Base-by-base conservation (phyloP, 2,888 invertebrate species). In the Leptothorax acervorum region DNA sequence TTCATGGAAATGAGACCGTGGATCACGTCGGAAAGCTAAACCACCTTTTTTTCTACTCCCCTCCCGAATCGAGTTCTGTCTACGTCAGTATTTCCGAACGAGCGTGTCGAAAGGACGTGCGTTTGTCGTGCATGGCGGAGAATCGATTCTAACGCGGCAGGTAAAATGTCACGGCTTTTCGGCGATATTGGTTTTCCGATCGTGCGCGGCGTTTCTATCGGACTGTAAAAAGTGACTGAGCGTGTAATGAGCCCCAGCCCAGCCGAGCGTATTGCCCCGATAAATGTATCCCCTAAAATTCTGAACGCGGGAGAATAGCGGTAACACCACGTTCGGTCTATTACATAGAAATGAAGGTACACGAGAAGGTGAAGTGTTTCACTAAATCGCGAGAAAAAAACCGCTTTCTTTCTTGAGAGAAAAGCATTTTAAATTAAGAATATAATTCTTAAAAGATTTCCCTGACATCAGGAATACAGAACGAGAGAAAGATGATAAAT, bases 1-100 rank as follows among this genome's bases (percentile, higher is more conserved):
- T 89, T 89, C 88, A 90, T 88, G 89, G 86, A 87, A 89, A 90
- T 85, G 74, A 85, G 75, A 62, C 71, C 81, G 84, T 82, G 66
- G 82, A 78, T 57, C 51, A 73, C 31, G 65, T 57, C 57, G 84
- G 57, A 83, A 88, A 87, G 78, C 66, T 57, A 71, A 35, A 35
- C 65, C 70, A 53, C 75, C 63, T 53, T 66, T 78, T 81, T 68
- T 35, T 28, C 74, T 8, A 4, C 45, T 31, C 31, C 15, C 11
- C 6, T 31, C 15, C 9, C 51, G 12, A 3, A 73, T 68, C 82
- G 87, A 45, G 39, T 79, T 73, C 73, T 68, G 75, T 83, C 74
- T 76, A 53, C 53, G 78, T 78, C 55, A 60, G 45, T 35, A 73
- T 83, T 53, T 66, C 78, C 74, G 48, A 42, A 35, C 75, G 76